Conservation (phyloP, 2,888 invertebrate genomes). For the Nezara viridula region DNA sequence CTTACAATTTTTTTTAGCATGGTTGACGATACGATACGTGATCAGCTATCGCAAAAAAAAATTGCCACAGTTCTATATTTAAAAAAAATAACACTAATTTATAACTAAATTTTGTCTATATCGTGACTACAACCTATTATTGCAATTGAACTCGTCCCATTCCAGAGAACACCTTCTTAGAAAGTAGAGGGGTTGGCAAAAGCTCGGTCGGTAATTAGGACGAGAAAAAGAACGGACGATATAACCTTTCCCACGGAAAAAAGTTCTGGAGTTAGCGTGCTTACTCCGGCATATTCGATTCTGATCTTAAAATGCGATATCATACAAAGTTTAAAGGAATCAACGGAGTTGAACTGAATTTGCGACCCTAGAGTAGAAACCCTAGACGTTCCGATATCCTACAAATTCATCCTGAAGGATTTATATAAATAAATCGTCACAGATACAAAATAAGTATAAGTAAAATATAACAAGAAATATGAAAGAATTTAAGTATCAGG, state of each 20-base stretch:
- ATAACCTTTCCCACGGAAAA: slow-evolving; percentile 44
- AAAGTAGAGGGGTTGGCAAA: neutral
- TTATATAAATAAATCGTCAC: no score
- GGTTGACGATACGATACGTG: no score
- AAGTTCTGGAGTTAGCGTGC: slow-evolving; percentile 12
- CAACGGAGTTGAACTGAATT: neutral
- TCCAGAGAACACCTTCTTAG: neutral
- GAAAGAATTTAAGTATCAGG: no score
- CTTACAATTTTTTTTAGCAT: no score
- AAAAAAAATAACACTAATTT: no score
- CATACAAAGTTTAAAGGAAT: neutral
- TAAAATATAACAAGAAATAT: no score
- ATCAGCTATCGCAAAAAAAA: no score
- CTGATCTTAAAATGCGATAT: neutral
- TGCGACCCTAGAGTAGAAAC: neutral
- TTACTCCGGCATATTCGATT: neutral
- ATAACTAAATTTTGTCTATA: no score
- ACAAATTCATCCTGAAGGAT: no score
- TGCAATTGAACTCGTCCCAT: neutral
- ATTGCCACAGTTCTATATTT: no score
- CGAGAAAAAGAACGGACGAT: slow-evolving; percentile 1
- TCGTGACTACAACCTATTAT: neutral
- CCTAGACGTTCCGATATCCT: no score
- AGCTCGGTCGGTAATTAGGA: slow-evolving; percentile 23
- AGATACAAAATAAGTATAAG: no score